Base-by-base conservation (phyloP, 1,140 invertebrate genomes). In the Venturia canescens region DNA sequence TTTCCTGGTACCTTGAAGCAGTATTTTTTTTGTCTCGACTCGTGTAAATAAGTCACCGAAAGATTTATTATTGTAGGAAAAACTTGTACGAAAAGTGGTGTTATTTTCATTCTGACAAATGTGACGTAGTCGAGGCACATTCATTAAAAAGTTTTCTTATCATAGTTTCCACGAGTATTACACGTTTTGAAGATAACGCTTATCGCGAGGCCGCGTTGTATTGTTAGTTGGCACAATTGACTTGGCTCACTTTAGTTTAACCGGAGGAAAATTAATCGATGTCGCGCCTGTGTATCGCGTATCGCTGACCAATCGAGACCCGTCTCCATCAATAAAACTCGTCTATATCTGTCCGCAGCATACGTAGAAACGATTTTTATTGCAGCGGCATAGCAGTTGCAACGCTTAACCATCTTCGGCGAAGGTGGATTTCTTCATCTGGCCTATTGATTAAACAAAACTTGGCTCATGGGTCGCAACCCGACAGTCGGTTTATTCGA, bases 211-310 rank as follows among this genome's bases (percentile, higher is more conserved):
- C 50, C 4, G 50, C n/a, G 7, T n/a, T 0, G 50, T 53, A n/a
- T 53, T 53, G 50, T 53, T 53, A 53, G 50, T 53, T 53, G 50
- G 50, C 50, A 53, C 50, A 53, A 53, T 53, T 53, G 50, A n/a
- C 50, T 53, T 53, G 50, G 50, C 50, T 53, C 50, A 53, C 50
- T 53, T 53, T 53, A 53, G 50, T 53, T 53, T 53, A 5, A 53
- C 50, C 50, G 50, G 6, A 53, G 50, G 50, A 53, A 53, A n/a
- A 53, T 53, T 53, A 53, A 53, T 53, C 16, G 50, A n/a, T 53
- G 50, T n/a, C n/a, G n/a, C n/a, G n/a, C n/a, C 50, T 44, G 13
- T 44, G 38, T 44, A 44, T 44, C 38, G 38, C 13, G 38, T 44
- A 44, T 44, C 38, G 38, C 38, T 44, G 38, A 44, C 38, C 38